These are phyloP conservation scores for Caenorhabditis remanei DNA, from an alignment of 1,140 invertebrate species.

Conservation along the genomic window DNA sequence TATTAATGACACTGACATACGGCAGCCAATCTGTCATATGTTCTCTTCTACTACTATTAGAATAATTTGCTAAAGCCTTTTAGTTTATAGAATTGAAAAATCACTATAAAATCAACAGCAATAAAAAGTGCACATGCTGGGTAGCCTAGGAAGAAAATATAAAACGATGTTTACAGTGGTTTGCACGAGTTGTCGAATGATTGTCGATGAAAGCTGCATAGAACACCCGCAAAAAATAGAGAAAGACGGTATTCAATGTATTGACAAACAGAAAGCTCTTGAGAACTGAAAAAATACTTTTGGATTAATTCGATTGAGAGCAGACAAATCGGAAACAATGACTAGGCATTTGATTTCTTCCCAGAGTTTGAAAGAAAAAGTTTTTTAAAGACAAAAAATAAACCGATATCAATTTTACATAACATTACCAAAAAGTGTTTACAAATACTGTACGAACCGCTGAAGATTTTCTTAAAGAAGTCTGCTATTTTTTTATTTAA, in stretches of 20 bases:
- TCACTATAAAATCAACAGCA: too few relatives aligned
- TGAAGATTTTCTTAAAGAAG: too few relatives aligned
- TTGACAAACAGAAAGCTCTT: constrained; percentile 41
- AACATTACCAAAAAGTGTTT: too few relatives aligned
- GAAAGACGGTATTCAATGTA: constrained; percentile 30
- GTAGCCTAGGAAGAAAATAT: neutral
- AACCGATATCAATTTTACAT: too few relatives aligned
- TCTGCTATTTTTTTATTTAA: too few relatives aligned
- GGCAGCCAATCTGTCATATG: constrained; percentile 25
- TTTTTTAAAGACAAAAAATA: too few relatives aligned
- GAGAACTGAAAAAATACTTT: neutral
- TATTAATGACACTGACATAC: constrained; percentile 46
- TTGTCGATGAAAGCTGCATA: constrained; percentile 25
- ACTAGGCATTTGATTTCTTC: neutral
- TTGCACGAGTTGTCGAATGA: constrained; percentile 9
- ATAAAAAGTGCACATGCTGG: neutral
- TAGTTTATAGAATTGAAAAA: too few relatives aligned
- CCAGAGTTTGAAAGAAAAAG: too few relatives aligned
- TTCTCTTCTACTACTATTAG: neutral
- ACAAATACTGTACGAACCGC: too few relatives aligned
- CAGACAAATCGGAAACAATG: neutral
- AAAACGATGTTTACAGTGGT: constrained; percentile 22
- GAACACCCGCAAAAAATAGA: neutral
- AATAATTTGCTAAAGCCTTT: neutral
- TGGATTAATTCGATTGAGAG: neutral